Conservation (phyloP, 1,140 invertebrate species). For the Brachionus paranguensis region DNA sequence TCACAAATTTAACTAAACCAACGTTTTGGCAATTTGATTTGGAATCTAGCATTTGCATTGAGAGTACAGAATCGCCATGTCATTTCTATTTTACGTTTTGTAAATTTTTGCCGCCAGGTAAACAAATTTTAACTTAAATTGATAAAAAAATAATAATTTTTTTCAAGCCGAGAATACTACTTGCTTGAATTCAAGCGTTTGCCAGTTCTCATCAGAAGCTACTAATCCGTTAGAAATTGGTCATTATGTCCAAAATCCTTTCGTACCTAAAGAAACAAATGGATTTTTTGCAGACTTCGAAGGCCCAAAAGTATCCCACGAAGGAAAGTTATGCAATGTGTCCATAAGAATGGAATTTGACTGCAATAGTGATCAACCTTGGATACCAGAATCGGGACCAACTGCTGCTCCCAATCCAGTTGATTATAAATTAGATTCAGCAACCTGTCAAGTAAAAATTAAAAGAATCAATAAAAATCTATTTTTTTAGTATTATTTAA, state of each 20-base stretch:
- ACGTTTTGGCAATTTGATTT: slow-evolving; percentile 6
- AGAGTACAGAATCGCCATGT: neutral
- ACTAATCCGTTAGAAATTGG: neutral
- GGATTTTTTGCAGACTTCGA: slow-evolving; percentile 22
- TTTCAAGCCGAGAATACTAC: neutral
- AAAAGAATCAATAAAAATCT: neutral
- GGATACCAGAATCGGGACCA: neutral
- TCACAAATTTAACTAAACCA: slow-evolving; percentile 19
- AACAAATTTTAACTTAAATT: neutral
- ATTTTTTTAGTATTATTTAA: slow-evolving; percentile 4
- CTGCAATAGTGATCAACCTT: slow-evolving; percentile 29
- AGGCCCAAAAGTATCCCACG: neutral
- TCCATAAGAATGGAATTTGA: slow-evolving; percentile 14
- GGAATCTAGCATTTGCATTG: neutral
- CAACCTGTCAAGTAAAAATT: neutral
- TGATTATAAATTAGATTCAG: neutral
- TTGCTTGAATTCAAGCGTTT: slow-evolving; percentile 21
- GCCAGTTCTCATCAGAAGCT: neutral
- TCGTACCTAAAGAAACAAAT: slow-evolving; percentile 1
- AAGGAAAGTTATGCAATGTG: neutral
- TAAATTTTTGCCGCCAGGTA: slow-evolving; percentile 14
- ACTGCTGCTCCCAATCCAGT: neutral
- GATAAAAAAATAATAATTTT: neutral
- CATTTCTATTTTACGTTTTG: slow-evolving; percentile 39
- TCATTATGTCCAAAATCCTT: slow-evolving; percentile 26